These are phyloP conservation scores for Acanthoscelides obtectus DNA, from an alignment of 2,888 invertebrate species.

Conservation along the genomic window DNA sequence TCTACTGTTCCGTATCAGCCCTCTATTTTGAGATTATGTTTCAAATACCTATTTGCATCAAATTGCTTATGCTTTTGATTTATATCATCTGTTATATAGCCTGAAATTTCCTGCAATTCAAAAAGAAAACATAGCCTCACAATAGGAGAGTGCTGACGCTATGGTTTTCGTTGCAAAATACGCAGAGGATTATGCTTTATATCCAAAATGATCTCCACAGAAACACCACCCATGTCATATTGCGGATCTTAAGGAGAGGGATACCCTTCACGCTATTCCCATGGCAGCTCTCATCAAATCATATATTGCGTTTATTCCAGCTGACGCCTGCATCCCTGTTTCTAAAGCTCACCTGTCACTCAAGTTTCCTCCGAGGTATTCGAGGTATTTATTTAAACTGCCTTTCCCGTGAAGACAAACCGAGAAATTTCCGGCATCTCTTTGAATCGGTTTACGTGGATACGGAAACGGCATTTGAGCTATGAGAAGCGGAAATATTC, in stretches of 20 bases:
- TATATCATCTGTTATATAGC: too few relatives aligned
- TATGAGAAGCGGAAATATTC: background rate
- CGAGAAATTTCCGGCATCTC: background rate
- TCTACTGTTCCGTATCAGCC: too few relatives aligned
- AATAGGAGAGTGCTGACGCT: too few relatives aligned
- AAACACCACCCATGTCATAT: background rate
- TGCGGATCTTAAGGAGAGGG: background rate
- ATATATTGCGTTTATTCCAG: background rate
- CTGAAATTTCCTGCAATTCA: too few relatives aligned
- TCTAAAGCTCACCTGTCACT: background rate
- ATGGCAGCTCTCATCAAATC: background rate
- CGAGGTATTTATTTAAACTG: background rate
- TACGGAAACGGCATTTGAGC: background rate
- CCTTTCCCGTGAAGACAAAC: background rate
- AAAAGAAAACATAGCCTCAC: too few relatives aligned
- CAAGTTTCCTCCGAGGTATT: background rate
- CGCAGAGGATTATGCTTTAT: too few relatives aligned
- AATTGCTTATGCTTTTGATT: too few relatives aligned
- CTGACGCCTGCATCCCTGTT: background rate
- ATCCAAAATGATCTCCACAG: too few relatives aligned
- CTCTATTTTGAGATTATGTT: too few relatives aligned
- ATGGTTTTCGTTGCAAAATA: too few relatives aligned
- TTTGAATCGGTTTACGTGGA: background rate
- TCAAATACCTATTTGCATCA: too few relatives aligned
- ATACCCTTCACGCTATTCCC: background rate